These are phyloP conservation scores for Macaria notata DNA, from an alignment of 2,888 invertebrate species.

Conservation along the genomic window DNA sequence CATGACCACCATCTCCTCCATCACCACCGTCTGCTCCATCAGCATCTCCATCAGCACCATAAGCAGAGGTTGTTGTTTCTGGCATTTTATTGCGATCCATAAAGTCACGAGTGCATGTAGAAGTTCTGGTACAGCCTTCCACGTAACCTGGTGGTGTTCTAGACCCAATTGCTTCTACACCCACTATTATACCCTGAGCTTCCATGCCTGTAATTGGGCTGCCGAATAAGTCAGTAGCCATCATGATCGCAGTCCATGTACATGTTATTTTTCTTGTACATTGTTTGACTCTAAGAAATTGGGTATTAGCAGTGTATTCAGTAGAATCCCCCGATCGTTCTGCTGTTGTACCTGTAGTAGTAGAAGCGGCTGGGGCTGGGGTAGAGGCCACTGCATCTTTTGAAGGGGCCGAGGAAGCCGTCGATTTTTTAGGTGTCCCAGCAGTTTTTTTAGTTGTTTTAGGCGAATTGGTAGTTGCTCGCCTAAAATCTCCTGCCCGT, in stretches of 20 bases:
- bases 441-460: slow-evolving; percentile 4
- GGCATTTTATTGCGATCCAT: slow-evolving; percentile 64
- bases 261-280: slow-evolving; percentile 72
- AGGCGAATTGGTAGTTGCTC: slow-evolving; percentile 1
- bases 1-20: slow-evolving; percentile 22
- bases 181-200: slow-evolving; percentile 31
- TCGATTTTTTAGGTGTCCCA: neutral
- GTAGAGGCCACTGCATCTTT: neutral
- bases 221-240: slow-evolving; percentile 45
- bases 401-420: neutral
- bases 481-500: slow-evolving; percentile 34
- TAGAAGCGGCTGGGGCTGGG: neutral
- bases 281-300: slow-evolving; percentile 55
- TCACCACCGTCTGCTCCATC: slow-evolving; percentile 23
- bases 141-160: slow-evolving; percentile 70
- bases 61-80: slow-evolving; percentile 30
- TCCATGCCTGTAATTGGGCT: slow-evolving; percentile 34
- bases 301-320: slow-evolving; percentile 52
- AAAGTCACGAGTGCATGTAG: slow-evolving; percentile 68
- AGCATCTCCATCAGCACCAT: slow-evolving; percentile 16
- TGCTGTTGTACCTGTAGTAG: slow-evolving; percentile 32
- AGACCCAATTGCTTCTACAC: slow-evolving; percentile 41
- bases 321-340: neutral
- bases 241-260: slow-evolving; percentile 65
- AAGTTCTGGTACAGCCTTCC: slow-evolving; percentile 70